Percentiles rank a stretch among this genome's conserved stretches.
phyloP scores from a whole-genome alignment of 2,113 vertebrate genomes.

The Gambusia affinis region DNA sequence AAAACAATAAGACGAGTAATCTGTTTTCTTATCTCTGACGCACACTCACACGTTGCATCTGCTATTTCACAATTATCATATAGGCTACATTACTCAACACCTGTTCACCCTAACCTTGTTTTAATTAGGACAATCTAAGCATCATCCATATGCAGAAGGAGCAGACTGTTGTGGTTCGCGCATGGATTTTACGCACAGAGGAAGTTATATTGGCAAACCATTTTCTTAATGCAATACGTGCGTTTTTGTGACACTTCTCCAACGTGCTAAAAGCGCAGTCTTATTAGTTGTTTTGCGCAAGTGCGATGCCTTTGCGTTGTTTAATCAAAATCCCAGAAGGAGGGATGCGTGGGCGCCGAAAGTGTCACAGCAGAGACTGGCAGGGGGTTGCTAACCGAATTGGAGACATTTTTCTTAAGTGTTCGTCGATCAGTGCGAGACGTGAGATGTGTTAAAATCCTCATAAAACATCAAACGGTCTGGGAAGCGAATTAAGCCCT shows the following conservation, averaged over 20 bases:
- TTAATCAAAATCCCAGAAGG: constrained; percentile 40
- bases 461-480: constrained; percentile 10
- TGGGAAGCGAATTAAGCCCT: background rate
- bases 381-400: constrained; percentile 63
- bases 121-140: constrained; percentile 74
- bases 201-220: background rate
- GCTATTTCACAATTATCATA: constrained; percentile 85
- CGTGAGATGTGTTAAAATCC: constrained; percentile 37
- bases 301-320: background rate
- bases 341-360: constrained; percentile 14
- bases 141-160: background rate
- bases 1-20: constrained; percentile 70
- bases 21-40: constrained; percentile 67
- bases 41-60: constrained; percentile 64
- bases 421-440: constrained; percentile 30
- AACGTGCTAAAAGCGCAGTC: background rate
- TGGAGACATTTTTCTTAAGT: constrained; percentile 30
- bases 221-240: background rate
- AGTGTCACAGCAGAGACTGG: constrained; percentile 16
- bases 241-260: background rate
- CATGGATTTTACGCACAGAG: constrained; percentile 49
- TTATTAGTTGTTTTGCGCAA: constrained; percentile 15
- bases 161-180: constrained; percentile 52
- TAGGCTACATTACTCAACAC: constrained; percentile 85
- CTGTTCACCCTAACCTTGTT: constrained; percentile 78